phyloP scores from a whole-genome alignment of 2,113 vertebrate species.

The Rallus limicola region DNA sequence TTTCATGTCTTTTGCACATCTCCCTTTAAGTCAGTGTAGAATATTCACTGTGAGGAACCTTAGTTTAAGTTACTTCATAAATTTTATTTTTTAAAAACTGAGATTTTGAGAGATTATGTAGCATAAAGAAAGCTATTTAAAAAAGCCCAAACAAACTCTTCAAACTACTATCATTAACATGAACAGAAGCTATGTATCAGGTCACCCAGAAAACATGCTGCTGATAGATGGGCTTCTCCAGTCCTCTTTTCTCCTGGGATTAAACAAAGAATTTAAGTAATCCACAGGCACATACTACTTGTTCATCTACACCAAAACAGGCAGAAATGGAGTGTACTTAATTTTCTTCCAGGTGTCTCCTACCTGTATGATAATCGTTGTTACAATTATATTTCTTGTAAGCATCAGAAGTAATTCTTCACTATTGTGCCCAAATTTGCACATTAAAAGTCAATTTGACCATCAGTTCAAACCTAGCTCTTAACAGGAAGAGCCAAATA shows the following conservation, averaged over 20 bases:
- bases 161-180: background rate
- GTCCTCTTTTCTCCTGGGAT: background rate
- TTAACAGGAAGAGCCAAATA: background rate
- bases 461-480: background rate
- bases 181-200: rapidly evolving
- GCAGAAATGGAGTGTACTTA: background rate
- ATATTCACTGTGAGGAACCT: background rate
- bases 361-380: background rate
- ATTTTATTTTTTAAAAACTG: background rate
- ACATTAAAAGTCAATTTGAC: background rate
- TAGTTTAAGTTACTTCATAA: background rate
- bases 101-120: background rate
- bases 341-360: background rate
- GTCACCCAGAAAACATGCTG: background rate
- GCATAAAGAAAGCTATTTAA: background rate
- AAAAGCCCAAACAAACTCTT: rapidly evolving
- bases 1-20: background rate
- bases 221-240: background rate
- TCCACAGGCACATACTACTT: background rate
- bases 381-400: slow-evolving; percentile 3
- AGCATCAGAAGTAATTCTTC: background rate
- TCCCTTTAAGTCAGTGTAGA: background rate
- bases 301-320: background rate
- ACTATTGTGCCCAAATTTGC: background rate
- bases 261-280: background rate